Conservation (phyloP, 2,888 invertebrate species). For the Plagiodera versicolora region DNA sequence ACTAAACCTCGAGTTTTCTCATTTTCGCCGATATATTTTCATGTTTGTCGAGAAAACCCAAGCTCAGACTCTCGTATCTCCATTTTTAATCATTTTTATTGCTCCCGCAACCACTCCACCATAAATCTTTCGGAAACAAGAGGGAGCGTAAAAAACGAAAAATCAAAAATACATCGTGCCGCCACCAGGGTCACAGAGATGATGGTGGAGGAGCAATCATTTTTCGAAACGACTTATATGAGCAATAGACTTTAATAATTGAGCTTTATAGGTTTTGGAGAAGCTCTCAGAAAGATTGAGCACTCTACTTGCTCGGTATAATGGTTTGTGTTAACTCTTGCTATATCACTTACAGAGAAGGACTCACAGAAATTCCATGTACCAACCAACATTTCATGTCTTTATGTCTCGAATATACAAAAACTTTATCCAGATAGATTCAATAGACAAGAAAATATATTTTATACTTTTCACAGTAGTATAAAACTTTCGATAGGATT, state of each 20-base stretch:
- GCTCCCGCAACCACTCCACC: slow-evolving; percentile 21
- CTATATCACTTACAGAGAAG: slow-evolving; percentile 23
- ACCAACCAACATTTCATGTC: too few relatives aligned
- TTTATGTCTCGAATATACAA: too few relatives aligned
- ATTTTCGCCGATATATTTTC: background rate
- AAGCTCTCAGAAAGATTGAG: slow-evolving; percentile 56
- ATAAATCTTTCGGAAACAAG: slow-evolving; percentile 44
- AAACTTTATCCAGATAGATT: too few relatives aligned
- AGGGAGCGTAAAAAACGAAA: slow-evolving; percentile 43
- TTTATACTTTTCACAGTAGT: too few relatives aligned
- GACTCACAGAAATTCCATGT: slow-evolving; percentile 1
- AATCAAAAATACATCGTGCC: slow-evolving; percentile 53
- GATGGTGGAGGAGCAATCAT: slow-evolving; percentile 50
- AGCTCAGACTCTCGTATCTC: background rate
- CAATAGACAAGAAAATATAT: too few relatives aligned
- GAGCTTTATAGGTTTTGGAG: slow-evolving; percentile 55
- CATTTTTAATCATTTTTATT: slow-evolving; percentile 24
- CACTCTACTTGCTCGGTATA: slow-evolving; percentile 43
- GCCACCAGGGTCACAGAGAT: slow-evolving; percentile 39
- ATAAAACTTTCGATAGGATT: too few relatives aligned
- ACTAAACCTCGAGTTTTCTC: background rate
- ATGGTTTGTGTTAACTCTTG: slow-evolving; percentile 46
- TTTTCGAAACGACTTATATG: slow-evolving; percentile 56
- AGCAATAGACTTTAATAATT: slow-evolving; percentile 57
- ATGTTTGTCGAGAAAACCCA: background rate